Evolutionary conservation across 2,797 vertebrate genomes (phyloP).

Genomic region (Artibeus lituratus): DNA sequence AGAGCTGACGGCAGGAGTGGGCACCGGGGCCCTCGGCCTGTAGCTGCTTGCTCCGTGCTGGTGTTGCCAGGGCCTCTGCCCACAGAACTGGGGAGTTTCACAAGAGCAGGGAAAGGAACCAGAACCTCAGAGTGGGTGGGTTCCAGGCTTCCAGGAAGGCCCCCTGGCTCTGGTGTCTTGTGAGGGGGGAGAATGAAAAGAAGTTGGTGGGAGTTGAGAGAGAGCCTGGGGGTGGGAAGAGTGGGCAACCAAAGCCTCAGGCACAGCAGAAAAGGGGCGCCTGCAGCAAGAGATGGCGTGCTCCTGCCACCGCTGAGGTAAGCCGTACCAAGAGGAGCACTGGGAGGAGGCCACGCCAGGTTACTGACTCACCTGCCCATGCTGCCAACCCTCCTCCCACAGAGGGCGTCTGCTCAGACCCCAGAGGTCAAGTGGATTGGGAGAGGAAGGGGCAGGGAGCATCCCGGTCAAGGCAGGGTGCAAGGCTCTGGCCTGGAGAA

Average conservation of each 20-base stretch:
- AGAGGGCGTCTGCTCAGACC: slow-evolving; percentile 33
- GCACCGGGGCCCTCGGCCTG: slow-evolving; percentile 60
- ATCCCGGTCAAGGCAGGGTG: not conserved
- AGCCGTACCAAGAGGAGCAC: not conserved
- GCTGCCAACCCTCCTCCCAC: slow-evolving; percentile 41
- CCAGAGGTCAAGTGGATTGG: slow-evolving; percentile 2
- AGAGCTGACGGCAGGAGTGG: slow-evolving; percentile 53
- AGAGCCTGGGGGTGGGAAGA: no score
- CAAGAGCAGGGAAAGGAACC: slow-evolving; percentile 57
- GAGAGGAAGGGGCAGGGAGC: not conserved
- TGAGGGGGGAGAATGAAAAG: not conserved
- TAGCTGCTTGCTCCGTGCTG: slow-evolving; percentile 55
- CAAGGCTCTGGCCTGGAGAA: not conserved
- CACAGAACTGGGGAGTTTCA: slow-evolving; percentile 59
- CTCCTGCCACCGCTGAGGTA: not conserved
- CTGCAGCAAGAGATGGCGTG: not conserved
- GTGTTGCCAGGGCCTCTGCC: slow-evolving; percentile 62
- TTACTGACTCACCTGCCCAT: slow-evolving; percentile 34
- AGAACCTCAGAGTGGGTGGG: not conserved
- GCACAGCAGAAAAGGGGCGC: not conserved
- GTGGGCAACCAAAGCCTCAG: not conserved
- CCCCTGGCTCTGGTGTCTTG: not conserved
- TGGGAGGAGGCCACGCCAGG: not conserved
- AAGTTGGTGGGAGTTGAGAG: not conserved
- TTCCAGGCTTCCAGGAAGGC: not conserved